Evolutionary conservation across 2,797 vertebrate species (phyloP).

Genomic region (Phrynocephalus forsythii): DNA sequence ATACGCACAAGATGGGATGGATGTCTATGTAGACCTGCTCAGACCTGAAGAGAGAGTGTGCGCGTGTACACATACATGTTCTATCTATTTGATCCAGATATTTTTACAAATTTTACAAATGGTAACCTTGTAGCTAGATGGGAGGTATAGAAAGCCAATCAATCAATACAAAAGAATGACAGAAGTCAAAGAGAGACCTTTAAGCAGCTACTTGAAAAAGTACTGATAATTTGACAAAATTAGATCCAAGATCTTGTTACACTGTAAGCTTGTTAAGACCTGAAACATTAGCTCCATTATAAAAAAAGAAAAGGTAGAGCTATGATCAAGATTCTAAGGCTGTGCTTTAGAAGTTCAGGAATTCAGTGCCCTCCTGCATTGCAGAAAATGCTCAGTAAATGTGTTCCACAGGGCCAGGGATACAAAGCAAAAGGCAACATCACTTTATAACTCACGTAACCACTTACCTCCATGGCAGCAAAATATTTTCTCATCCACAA

Average conservation of each 20-base stretch:
- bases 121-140: too few relatives aligned
- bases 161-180: too few relatives aligned
- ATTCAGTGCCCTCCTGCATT: background rate
- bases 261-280: background rate
- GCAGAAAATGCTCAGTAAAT: background rate
- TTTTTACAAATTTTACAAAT: background rate
- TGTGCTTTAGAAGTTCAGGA: background rate
- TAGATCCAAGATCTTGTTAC: background rate
- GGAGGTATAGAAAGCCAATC: too few relatives aligned
- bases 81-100: background rate
- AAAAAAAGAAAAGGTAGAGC: too few relatives aligned
- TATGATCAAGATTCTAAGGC: background rate
- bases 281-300: background rate
- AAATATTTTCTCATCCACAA: slow-evolving; percentile 99
- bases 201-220: background rate
- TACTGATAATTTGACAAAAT: too few relatives aligned
- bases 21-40: background rate
- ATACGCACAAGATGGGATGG: background rate
- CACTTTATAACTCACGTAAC: background rate
- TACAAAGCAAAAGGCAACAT: background rate
- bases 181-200: background rate
- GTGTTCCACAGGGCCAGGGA: background rate
- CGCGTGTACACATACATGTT: too few relatives aligned
- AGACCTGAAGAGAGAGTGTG: background rate
- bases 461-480: slow-evolving; percentile 95